phyloP scores from a whole-genome alignment of 2,113 vertebrate genomes.

The Baryphthengus martii region DNA sequence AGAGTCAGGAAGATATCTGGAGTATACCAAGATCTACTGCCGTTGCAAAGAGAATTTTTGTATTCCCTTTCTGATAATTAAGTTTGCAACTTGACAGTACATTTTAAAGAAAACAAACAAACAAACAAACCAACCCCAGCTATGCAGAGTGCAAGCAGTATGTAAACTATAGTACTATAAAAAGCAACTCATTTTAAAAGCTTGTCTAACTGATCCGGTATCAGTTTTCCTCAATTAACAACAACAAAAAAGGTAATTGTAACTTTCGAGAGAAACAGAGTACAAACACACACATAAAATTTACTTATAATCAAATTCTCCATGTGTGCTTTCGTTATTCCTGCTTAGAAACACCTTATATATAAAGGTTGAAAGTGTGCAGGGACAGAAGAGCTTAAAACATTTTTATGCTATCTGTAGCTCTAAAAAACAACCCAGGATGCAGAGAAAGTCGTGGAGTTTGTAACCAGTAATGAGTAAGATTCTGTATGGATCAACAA shows the following conservation, averaged over 20 bases:
- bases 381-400: background rate
- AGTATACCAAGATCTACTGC: background rate
- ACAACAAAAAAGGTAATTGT: background rate
- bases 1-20: background rate
- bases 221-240: background rate
- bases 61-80: background rate
- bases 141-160: background rate
- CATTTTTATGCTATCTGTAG: background rate
- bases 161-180: background rate
- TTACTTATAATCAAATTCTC: background rate
- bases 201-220: accelerated
- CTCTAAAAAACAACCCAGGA: background rate
- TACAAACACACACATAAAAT: background rate
- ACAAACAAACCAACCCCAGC: no score
- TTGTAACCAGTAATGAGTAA: background rate
- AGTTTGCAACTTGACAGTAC: background rate
- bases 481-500: background rate
- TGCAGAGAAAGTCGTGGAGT: background rate
- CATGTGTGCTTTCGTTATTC: background rate
- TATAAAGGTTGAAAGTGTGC: background rate
- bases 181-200: background rate
- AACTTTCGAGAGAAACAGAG: background rate
- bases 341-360: background rate
- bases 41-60: background rate
- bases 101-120: background rate